Evolutionary conservation across 2,113 vertebrate species (phyloP).

Genomic region (Tetrax tetrax): DNA sequence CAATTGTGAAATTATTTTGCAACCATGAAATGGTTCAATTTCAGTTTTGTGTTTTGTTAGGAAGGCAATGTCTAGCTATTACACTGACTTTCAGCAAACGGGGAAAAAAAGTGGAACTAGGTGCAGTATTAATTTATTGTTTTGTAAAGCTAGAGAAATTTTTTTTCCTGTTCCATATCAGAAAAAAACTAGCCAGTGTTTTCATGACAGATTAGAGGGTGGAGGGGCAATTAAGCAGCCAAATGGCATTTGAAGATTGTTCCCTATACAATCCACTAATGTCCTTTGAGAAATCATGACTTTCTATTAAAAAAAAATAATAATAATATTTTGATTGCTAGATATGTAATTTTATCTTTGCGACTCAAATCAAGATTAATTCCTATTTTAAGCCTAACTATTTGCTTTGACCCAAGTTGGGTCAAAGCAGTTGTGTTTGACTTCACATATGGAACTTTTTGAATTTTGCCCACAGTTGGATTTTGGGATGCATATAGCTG

Average conservation of each 20-base stretch:
- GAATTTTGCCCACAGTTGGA: neutral
- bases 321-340: neutral
- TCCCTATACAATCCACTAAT: neutral
- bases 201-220: neutral
- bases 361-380: neutral
- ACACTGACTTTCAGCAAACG: neutral
- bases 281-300: neutral
- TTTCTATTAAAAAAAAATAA: neutral
- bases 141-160: neutral
- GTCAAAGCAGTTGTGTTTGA: neutral
- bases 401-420: neutral
- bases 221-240: neutral
- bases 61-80: neutral
- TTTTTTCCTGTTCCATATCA: neutral
- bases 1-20: conserved; percentile 24
- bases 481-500: neutral
- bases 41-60: neutral
- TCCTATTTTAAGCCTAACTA: neutral
- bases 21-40: conserved; percentile 8
- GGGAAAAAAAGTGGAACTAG: neutral
- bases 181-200: neutral
- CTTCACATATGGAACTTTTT: neutral
- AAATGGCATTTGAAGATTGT: neutral
- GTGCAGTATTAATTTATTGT: neutral
- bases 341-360: neutral